phyloP scores from a whole-genome alignment of 1,140 invertebrate species.

The Euborellia annulipes region DNA sequence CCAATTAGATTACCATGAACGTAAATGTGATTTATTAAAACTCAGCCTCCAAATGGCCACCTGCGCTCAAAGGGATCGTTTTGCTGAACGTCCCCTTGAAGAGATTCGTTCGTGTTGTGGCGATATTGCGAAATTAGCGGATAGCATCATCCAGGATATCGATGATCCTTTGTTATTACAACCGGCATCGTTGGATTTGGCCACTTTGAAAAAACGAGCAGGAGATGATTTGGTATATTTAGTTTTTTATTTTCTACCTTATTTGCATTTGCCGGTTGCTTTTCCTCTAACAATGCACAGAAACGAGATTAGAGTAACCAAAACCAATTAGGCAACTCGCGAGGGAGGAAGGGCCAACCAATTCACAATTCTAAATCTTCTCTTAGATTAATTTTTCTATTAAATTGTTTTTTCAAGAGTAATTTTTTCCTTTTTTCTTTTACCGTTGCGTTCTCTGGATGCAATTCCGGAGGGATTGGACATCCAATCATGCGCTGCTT shows the following conservation, averaged over 20 bases:
- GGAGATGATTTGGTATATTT: conserved; percentile 51
- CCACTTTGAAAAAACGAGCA: conserved; percentile 68
- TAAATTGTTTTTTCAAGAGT: no score
- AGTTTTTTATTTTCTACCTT: no score
- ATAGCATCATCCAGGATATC: conserved; percentile 75
- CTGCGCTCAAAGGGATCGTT: conserved; percentile 69
- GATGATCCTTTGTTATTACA: conserved; percentile 77
- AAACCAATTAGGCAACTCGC: no score
- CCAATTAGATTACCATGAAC: conserved; percentile 47
- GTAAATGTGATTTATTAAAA: conserved; percentile 53
- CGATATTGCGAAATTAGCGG: conserved; percentile 56
- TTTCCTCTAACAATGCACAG: conserved; percentile 1
- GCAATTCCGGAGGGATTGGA: no score
- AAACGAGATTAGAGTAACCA: no score
- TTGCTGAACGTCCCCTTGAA: conserved; percentile 62
- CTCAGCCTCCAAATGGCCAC: conserved; percentile 72
- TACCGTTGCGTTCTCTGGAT: no score
- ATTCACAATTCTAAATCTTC: no score
- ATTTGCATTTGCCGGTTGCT: conserved; percentile 7
- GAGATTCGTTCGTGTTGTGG: conserved; percentile 52
- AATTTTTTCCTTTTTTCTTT: no score
- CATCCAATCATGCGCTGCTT: no score
- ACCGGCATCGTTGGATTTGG: conserved; percentile 69
- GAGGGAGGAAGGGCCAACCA: no score
- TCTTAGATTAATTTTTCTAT: no score